Conservation (phyloP, 2,797 vertebrate species). For the Danio kyathit region DNA sequence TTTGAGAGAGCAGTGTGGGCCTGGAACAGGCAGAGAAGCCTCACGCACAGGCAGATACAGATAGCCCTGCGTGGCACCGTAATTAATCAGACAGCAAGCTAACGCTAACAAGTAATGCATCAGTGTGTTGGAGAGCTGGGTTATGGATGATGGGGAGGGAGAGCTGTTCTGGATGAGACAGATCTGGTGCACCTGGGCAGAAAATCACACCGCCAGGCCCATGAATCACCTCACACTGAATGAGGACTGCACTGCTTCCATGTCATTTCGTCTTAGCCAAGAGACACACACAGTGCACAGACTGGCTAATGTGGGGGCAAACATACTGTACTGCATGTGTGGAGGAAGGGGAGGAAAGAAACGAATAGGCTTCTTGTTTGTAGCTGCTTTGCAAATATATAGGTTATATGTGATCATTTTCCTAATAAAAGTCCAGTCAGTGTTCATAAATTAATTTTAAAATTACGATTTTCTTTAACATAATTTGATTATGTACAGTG, state of each 20-base stretch:
- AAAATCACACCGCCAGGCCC: slow-evolving; percentile 58
- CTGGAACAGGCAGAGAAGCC: slow-evolving; percentile 17
- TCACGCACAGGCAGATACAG: slow-evolving; percentile 55
- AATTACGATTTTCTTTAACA: no score
- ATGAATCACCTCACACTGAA: slow-evolving; percentile 65
- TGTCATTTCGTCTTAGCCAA: slow-evolving; percentile 56
- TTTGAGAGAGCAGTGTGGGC: not conserved
- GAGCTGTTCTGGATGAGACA: slow-evolving; percentile 56
- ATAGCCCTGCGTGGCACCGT: slow-evolving; percentile 39
- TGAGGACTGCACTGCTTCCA: slow-evolving; percentile 52
- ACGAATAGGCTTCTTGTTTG: not conserved
- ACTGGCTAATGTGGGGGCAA: slow-evolving; percentile 11
- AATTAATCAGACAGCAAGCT: slow-evolving; percentile 60
- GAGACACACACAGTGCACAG: slow-evolving; percentile 32
- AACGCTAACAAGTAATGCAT: slow-evolving; percentile 63
- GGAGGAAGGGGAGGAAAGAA: not conserved
- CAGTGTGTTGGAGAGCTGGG: slow-evolving; percentile 51
- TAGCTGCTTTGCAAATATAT: not conserved
- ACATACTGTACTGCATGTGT: not conserved
- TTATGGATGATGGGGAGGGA: slow-evolving; percentile 58
- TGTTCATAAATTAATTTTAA: no score
- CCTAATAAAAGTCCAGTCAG: no score
- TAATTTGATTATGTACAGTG: no score
- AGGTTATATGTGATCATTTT: no score
- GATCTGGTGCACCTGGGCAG: slow-evolving; percentile 64